Evolutionary conservation across 1,140 invertebrate species (phyloP), one percentile per base, ranked within the genome.

Genomic region (Pachypeltis micranthus): DNA sequence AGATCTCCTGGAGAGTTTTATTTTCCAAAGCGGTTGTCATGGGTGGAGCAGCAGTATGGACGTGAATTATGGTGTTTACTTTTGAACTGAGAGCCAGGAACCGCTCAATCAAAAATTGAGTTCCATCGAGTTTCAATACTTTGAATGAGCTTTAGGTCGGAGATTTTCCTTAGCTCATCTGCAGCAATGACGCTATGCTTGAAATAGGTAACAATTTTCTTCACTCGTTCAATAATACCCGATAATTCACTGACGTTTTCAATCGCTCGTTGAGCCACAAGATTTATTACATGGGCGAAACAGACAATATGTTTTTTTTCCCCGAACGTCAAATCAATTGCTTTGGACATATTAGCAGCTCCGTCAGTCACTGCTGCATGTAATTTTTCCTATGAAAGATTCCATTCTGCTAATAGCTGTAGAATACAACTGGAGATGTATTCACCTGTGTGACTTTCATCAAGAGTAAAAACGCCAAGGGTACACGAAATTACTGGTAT

Each of bases 221-320:
- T 54, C 51, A 12, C 51, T 54, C 21, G 7, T 7, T n/a, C 14
- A 10, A 54, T 54, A 7, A 23, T 23, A n/a, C 7, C 10, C 21
- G 10, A 12, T 21, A 54, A 23, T 23, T 54, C 14, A 10, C 7
- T 7, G 51, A 23, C 7, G 16, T 3, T 3, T 51, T 67, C 59
- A 12, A 68, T 69, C 61, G 70, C 68, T 44, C 54, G 31, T 23
- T 24, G 28, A 44, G 67, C 73, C 2, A 74, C 69, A 31, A 75
- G 71, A 72, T 75, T 74, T 21, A 77, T 24, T n/a, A 70, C 74
- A 65, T 77, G 75, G 0, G 73, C 72, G 69, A 76, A 77, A 67
- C 72, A 77, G 26, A 70, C 70, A 19, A 75, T 16, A 62, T 73
- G 69, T 66, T 70, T 72, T 58, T 70, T 60, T 67, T 69, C 64